Evolutionary conservation across 2,113 vertebrate species (phyloP).

Genomic region (Collichthys lucidus): DNA sequence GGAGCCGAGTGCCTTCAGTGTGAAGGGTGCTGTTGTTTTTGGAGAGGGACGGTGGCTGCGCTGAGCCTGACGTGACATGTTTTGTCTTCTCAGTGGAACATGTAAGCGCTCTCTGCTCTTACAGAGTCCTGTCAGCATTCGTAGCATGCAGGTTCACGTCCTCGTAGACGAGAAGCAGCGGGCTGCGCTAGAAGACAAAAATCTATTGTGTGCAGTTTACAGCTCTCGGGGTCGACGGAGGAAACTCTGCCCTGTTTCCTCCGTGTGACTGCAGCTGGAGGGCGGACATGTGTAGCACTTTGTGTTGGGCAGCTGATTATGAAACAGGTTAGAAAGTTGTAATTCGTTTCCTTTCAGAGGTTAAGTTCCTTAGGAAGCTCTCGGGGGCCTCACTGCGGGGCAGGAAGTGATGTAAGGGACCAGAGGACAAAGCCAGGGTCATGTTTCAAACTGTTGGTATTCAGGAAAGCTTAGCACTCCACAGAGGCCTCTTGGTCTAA

Average conservation of each 20-base stretch:
- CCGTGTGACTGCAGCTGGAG: neutral
- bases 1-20: constrained; percentile 71
- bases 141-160: neutral
- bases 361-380: constrained; percentile 44
- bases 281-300: neutral
- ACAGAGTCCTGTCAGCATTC: neutral
- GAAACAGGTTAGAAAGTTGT: constrained; percentile 21
- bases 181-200: neutral
- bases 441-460: constrained; percentile 24
- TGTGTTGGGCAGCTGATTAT: constrained; percentile 33
- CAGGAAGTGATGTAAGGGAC: constrained; percentile 55
- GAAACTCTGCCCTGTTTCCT: neutral
- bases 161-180: neutral
- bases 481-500: neutral
- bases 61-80: constrained; percentile 4
- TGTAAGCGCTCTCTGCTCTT: neutral
- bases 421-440: constrained; percentile 15
- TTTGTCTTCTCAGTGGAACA: constrained; percentile 7
- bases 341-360: constrained; percentile 26
- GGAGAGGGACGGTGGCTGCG: constrained; percentile 18
- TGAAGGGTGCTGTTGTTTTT: constrained; percentile 67
- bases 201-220: neutral
- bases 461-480: constrained; percentile 5
- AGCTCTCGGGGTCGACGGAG: neutral
- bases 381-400: neutral